A percentile compares a stretch with the other conserved stretches of the same genome.
Conservation (phyloP, 23 tunicate genomes). For the Ciona savignyi region DNA sequence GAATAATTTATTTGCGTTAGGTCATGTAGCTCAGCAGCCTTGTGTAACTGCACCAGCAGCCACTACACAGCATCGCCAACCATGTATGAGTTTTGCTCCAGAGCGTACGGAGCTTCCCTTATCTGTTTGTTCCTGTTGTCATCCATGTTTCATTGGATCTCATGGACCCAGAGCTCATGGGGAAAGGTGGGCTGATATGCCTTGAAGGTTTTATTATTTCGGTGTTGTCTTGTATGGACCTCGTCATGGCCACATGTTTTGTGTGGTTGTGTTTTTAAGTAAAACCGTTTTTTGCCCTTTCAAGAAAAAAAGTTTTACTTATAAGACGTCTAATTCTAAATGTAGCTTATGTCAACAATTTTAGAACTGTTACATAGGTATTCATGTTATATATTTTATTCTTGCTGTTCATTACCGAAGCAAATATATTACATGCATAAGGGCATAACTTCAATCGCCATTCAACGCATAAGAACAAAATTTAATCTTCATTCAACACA, state of each 20-base stretch:
- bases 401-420: no score
- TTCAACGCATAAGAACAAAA: no score
- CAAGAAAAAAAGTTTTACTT: not conserved
- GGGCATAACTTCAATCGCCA: not conserved
- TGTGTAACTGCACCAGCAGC: not conserved
- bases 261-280: no score
- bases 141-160: constrained; percentile 77
- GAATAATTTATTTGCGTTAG: no score
- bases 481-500: no score
- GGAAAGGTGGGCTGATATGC: constrained; percentile 17
- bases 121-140: constrained; percentile 63
- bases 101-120: constrained; percentile 54
- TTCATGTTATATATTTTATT: no score
- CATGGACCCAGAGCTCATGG: constrained; percentile 79
- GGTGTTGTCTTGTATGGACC: no score
- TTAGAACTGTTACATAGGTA: no score
- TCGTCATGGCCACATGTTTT: no score
- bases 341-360: no score
- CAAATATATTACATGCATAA: not conserved
- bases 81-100: constrained; percentile 61
- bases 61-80: constrained; percentile 8
- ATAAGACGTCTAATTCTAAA: not conserved
- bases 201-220: not conserved
- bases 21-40: not conserved
- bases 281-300: not conserved